Conservation (phyloP, 2,113 vertebrate genomes). For the Hypocryptadius cinnamomeus region DNA sequence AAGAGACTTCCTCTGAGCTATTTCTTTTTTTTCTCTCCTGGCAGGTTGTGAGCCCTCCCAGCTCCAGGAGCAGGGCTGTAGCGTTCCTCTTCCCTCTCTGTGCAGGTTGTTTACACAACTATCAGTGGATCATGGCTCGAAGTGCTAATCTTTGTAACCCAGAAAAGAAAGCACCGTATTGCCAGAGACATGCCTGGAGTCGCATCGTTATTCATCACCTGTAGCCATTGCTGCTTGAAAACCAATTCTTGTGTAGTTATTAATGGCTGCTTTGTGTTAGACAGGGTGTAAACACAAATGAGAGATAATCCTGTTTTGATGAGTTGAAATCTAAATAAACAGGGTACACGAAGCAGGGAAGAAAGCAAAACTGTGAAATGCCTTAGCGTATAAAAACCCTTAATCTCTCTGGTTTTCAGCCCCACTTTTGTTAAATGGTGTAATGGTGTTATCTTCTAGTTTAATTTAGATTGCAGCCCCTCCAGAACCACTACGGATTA, state of each 20-base stretch:
- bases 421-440: not conserved
- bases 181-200: not conserved
- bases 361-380: constrained; percentile 18
- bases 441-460: not conserved
- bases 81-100: not conserved
- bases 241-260: not conserved
- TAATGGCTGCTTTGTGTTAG: constrained; percentile 10
- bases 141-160: constrained; percentile 21
- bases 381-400: not conserved
- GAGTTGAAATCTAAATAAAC: constrained; percentile 34
- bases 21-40: not conserved
- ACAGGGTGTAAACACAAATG: not conserved
- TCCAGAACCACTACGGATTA: not conserved
- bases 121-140: not conserved
- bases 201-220: constrained; percentile 31
- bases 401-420: not conserved
- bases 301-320: constrained; percentile 19
- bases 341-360: not conserved
- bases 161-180: constrained; percentile 1
- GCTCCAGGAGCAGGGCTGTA: not conserved
- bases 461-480: not conserved
- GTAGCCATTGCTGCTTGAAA: not conserved
- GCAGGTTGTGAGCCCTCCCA: not conserved
- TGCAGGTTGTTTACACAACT: not conserved
- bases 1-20: not conserved